Conservation (phyloP, 2,113 vertebrate genomes). For the Pedionomus torquatus region DNA sequence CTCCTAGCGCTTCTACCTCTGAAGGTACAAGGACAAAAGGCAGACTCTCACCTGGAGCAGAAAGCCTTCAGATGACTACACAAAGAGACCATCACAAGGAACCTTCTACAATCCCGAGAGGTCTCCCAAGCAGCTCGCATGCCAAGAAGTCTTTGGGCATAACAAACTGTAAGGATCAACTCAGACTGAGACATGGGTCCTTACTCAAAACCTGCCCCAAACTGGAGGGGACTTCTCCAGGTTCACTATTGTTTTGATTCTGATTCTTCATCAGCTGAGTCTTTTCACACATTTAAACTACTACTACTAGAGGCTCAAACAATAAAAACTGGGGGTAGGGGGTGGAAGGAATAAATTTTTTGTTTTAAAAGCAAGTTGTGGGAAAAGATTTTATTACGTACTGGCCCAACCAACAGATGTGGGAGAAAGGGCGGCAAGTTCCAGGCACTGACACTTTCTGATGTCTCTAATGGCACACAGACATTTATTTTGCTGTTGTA, state of each 20-base stretch:
- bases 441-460: neutral
- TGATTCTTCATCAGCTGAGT: neutral
- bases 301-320: neutral
- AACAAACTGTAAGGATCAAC: neutral
- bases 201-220: neutral
- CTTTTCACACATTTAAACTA: neutral
- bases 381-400: neutral
- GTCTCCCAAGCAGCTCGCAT: neutral
- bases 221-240: neutral
- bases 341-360: neutral
- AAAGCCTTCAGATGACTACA: neutral
- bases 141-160: fast-evolving
- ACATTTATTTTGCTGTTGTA: neutral
- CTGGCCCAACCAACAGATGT: neutral
- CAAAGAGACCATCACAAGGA: neutral
- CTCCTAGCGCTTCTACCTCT: neutral
- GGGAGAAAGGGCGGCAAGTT: neutral
- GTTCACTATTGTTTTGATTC: too few relatives aligned
- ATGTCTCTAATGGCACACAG: neutral
- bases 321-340: neutral
- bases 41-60: neutral
- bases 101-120: neutral
- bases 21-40: neutral
- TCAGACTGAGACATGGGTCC: neutral
- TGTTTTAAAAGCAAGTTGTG: neutral